phyloP scores from a whole-genome alignment of 2,113 vertebrate genomes.

The Xenopus tropicalis region DNA sequence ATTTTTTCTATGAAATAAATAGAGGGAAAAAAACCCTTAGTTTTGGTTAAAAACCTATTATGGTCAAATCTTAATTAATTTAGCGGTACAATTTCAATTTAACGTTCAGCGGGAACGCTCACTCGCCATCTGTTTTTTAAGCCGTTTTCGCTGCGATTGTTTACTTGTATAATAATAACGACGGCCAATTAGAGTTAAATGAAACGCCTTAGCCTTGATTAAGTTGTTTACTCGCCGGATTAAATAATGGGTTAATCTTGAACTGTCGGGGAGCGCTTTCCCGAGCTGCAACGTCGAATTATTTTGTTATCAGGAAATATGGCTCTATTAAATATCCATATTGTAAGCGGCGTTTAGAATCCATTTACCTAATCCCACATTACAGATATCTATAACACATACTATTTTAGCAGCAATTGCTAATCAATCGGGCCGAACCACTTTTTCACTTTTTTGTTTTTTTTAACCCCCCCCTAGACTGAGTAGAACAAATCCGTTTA shows the following conservation, averaged over 20 bases:
- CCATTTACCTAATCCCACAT: slow-evolving; percentile 39
- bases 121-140: slow-evolving; percentile 9
- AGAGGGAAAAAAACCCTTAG: no score
- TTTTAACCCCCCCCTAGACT: no score
- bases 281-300: not conserved
- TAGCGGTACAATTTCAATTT: not conserved
- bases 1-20: no score
- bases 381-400: slow-evolving; percentile 31
- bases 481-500: no score
- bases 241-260: slow-evolving; percentile 41
- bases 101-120: not conserved
- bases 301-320: slow-evolving; percentile 32
- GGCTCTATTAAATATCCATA: slow-evolving; percentile 27
- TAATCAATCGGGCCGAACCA: slow-evolving; percentile 8
- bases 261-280: slow-evolving; percentile 2
- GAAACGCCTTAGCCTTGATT: slow-evolving; percentile 2
- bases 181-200: slow-evolving; percentile 31
- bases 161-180: slow-evolving; percentile 20
- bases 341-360: slow-evolving; percentile 10
- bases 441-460: no score
- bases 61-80: slow-evolving; percentile 16
- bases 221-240: slow-evolving; percentile 37
- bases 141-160: slow-evolving; percentile 1
- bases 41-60: not conserved
- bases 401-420: slow-evolving; percentile 13